Evolutionary conservation across 2,888 invertebrate genomes (phyloP).

Genomic region (Caenorhabditis angaria): DNA sequence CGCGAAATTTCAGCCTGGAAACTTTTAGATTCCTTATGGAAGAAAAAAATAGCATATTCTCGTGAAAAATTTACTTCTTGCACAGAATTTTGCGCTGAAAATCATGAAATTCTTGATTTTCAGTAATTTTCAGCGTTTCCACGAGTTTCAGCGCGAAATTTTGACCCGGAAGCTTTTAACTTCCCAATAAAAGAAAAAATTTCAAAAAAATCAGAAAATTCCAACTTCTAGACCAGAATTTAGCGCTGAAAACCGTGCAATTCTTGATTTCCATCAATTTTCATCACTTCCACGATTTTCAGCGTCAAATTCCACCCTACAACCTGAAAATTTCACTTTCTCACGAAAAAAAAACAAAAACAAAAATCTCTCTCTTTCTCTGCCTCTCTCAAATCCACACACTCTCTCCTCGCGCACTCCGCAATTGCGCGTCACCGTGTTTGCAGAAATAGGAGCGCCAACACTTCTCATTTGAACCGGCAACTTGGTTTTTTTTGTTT

Average conservation of each 20-base stretch:
- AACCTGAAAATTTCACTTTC: no score
- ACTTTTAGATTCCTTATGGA: no score
- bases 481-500: not conserved
- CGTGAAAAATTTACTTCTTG: no score
- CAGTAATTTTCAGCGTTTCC: no score
- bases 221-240: not conserved
- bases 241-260: not conserved
- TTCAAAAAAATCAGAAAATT: not conserved
- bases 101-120: no score
- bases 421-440: conserved; percentile 32
- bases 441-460: conserved; percentile 17
- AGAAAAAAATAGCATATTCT: no score
- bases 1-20: no score
- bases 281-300: not conserved
- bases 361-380: not conserved
- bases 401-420: not conserved
- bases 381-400: not conserved
- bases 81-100: no score
- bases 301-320: not conserved
- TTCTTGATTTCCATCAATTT: not conserved
- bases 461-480: not conserved
- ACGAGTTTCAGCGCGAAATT: no score
- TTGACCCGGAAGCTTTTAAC: no score
- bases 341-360: conserved; percentile 11
- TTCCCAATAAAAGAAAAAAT: no score